Percentiles rank a stretch among this genome's conserved stretches.
Evolutionary conservation across 2,797 vertebrate species (phyloP).

Genomic region (Labeo calbasu): DNA sequence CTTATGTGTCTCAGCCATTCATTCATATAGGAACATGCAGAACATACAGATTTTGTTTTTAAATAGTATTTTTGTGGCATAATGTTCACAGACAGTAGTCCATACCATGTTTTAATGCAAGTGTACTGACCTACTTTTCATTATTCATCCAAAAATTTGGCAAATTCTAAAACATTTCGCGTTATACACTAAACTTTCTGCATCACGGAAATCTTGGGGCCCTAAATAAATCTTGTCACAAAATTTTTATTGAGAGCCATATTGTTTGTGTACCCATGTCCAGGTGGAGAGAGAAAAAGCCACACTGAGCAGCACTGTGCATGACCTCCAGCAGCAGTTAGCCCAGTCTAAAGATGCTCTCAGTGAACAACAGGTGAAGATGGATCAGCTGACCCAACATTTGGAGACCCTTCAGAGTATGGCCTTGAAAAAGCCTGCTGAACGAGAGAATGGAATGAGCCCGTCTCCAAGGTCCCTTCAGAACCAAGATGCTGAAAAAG

Average conservation of each 20-base stretch:
- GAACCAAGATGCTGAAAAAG: conserved; percentile 59
- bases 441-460: conserved; percentile 27
- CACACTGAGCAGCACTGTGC: conserved; percentile 73
- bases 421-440: conserved; percentile 47
- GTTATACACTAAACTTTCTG: too few species aligned
- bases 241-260: background rate
- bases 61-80: too few species aligned
- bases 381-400: conserved; percentile 76
- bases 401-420: conserved; percentile 70
- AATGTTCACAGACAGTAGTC: too few species aligned
- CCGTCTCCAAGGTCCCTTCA: conserved; percentile 23
- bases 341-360: conserved; percentile 78
- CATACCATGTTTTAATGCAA: too few species aligned
- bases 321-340: conserved; percentile 83
- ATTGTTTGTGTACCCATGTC: conserved; percentile 10
- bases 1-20: too few species aligned
- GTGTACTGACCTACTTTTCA: too few species aligned
- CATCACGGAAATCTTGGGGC: too few species aligned
- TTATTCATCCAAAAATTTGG: too few species aligned
- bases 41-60: too few species aligned
- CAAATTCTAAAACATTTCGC: too few species aligned
- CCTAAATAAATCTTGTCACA: background rate
- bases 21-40: too few species aligned
- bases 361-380: conserved; percentile 79
- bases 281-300: conserved; percentile 84